Evolutionary conservation across 1,140 invertebrate species (phyloP).

Genomic region (Diabrotica undecimpunctata): DNA sequence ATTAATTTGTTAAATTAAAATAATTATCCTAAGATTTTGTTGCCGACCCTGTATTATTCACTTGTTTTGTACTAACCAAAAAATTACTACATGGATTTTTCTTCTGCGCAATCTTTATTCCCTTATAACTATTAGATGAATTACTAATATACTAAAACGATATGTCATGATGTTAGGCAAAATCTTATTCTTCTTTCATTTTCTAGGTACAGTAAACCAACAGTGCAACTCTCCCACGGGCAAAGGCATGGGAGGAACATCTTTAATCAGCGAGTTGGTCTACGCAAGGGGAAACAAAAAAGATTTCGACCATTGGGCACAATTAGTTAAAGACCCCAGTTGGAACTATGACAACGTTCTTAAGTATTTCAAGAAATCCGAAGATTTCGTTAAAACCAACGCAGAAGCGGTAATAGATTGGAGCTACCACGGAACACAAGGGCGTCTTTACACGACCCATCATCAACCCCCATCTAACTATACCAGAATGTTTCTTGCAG

Average conservation of each 20-base stretch:
- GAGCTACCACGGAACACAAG: slow-evolving; percentile 51
- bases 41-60: too few species aligned
- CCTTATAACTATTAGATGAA: too few species aligned
- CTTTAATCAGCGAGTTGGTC: slow-evolving; percentile 84
- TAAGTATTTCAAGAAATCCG: slow-evolving; percentile 75
- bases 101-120: too few species aligned
- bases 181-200: background rate
- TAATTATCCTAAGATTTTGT: too few species aligned
- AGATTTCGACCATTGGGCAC: slow-evolving; percentile 64
- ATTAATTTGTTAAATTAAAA: too few species aligned
- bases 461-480: slow-evolving; percentile 43
- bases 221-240: slow-evolving; percentile 59
- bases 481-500: slow-evolving; percentile 59
- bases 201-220: slow-evolving; percentile 50
- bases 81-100: too few species aligned
- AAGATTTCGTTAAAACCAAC: slow-evolving; percentile 55
- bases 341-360: slow-evolving; percentile 80
- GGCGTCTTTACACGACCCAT: slow-evolving; percentile 36
- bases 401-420: slow-evolving; percentile 53
- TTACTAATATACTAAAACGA: too few species aligned
- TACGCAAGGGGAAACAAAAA: slow-evolving; percentile 74
- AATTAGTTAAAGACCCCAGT: slow-evolving; percentile 62
- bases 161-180: too few species aligned
- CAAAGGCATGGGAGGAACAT: slow-evolving; percentile 68
- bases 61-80: too few species aligned